Conservation (phyloP, 2,113 vertebrate species). For the Eidolon helvum region DNA sequence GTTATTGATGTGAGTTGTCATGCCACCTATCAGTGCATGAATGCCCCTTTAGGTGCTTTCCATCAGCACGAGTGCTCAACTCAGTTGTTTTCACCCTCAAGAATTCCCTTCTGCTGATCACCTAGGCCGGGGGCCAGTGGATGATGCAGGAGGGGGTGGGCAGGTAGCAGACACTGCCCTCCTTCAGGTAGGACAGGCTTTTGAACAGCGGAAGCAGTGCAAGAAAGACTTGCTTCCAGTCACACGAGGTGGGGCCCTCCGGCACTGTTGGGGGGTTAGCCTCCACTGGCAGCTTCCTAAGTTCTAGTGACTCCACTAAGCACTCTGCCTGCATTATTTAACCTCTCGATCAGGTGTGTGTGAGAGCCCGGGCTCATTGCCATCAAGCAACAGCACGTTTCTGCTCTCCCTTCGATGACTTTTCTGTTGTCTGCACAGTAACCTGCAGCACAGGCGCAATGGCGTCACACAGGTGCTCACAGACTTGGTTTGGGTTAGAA, state of each 20-base stretch:
- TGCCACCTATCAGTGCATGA: rapidly evolving
- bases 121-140: not conserved
- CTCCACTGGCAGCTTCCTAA: not conserved
- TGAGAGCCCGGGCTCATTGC: not conserved
- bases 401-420: not conserved
- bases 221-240: not conserved
- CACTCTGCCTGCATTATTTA: not conserved
- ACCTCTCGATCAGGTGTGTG: not conserved
- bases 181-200: not conserved
- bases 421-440: not conserved
- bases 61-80: not conserved
- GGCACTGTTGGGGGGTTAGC: not conserved
- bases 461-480: not conserved
- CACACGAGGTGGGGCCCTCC: not conserved
- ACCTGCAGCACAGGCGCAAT: not conserved
- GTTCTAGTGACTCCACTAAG: not conserved
- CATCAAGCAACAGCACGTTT: not conserved
- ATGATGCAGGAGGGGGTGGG: not conserved
- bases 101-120: not conserved
- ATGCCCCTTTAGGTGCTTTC: not conserved
- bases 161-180: not conserved
- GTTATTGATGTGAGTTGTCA: not conserved
- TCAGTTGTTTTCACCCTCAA: not conserved
- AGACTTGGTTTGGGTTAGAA: not conserved
- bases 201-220: not conserved